Conservation (phyloP, 2,113 vertebrate genomes). For the Cyanoramphus novaezelandiae region DNA sequence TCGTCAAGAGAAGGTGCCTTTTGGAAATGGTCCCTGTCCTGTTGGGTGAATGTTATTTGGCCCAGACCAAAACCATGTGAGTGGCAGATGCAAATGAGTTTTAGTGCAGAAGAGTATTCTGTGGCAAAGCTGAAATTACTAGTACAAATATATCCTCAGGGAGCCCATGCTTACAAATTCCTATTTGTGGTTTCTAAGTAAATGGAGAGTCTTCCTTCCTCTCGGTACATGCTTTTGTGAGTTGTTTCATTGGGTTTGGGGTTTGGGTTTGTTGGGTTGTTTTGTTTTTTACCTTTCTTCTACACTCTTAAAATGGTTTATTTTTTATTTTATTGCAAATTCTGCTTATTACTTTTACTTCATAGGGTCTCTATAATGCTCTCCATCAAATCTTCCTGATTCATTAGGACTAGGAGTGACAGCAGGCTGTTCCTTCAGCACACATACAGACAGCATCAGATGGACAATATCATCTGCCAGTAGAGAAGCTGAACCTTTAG, state of each 20-base stretch:
- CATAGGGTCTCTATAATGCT: background rate
- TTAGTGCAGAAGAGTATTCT: background rate
- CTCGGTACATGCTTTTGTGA: background rate
- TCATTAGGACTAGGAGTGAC: background rate
- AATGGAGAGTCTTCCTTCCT: background rate
- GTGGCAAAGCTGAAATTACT: background rate
- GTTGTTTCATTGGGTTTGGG: background rate
- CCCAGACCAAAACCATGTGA: background rate
- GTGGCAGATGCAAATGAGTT: background rate
- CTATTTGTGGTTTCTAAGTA: background rate
- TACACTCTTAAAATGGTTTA: background rate
- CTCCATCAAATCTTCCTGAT: conserved; percentile 23
- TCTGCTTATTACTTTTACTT: background rate
- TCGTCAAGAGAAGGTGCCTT: background rate
- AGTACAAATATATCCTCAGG: background rate
- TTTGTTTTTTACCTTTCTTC: background rate
- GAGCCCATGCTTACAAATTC: background rate
- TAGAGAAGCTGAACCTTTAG: conserved; percentile 35
- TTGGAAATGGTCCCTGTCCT: background rate
- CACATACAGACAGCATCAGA: background rate
- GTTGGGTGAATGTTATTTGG: background rate
- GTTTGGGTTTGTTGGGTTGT: background rate
- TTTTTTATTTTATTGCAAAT: background rate
- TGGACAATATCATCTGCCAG: conserved; percentile 37
- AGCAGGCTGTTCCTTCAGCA: conserved; percentile 39